Conservation (phyloP, 2,113 vertebrate genomes). For the Beaufortia kweichowensis region DNA sequence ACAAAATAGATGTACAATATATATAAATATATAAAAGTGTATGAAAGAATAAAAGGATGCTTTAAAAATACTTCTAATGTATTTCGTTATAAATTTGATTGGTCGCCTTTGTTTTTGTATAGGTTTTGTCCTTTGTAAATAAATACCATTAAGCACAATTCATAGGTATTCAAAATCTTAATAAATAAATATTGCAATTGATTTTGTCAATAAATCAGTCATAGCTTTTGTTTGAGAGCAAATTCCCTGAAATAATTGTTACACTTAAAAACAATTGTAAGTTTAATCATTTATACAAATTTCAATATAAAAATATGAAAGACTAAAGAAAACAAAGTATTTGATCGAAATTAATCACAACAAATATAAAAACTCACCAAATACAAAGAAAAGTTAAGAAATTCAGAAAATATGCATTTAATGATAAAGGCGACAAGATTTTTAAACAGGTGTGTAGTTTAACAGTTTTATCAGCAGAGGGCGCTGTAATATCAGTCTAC, state of each 20-base stretch:
- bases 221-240: too few species aligned
- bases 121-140: too few species aligned
- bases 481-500: background rate
- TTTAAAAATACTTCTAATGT: background rate
- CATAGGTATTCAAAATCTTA: too few species aligned
- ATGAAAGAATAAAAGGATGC: background rate
- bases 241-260: background rate
- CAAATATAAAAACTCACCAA: background rate
- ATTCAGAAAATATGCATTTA: too few species aligned
- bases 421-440: too few species aligned
- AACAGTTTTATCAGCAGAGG: background rate
- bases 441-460: background rate
- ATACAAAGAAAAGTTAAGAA: background rate
- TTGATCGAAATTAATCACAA: background rate
- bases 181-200: background rate
- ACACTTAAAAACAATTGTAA: too few species aligned
- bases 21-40: too few species aligned
- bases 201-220: too few species aligned
- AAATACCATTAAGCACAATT: too few species aligned
- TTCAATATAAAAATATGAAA: background rate
- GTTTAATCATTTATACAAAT: conserved; percentile 11
- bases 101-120: too few species aligned
- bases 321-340: background rate
- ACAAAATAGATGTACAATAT: too few species aligned
- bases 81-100: background rate